phyloP scores from a whole-genome alignment of 2,113 vertebrate species.

The Atherinomorus stipes region DNA sequence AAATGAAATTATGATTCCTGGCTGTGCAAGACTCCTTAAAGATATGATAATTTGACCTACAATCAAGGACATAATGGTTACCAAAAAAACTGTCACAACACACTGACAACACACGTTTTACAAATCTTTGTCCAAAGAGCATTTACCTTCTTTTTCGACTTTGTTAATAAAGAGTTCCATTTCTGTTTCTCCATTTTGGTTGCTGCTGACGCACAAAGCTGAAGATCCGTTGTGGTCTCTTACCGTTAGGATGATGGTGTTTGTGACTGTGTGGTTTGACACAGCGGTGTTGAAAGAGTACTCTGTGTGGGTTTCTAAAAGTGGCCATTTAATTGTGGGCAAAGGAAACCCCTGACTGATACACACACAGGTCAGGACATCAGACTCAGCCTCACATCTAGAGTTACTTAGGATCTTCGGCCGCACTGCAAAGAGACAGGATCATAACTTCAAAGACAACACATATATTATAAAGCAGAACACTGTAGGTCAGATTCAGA shows the following conservation, averaged over 20 bases:
- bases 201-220: conserved; percentile 47
- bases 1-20: conserved; percentile 58
- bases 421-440: background rate
- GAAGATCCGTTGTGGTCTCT: background rate
- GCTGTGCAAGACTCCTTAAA: background rate
- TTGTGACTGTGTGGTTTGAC: conserved; percentile 35
- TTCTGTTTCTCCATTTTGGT: conserved; percentile 5
- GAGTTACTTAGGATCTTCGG: conserved; percentile 26
- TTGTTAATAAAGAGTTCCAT: background rate
- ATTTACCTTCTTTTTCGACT: background rate
- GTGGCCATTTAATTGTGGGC: conserved; percentile 52
- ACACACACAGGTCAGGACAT: conserved; percentile 61
- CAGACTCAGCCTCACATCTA: conserved; percentile 23
- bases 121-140: background rate
- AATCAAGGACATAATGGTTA: background rate
- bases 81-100: background rate
- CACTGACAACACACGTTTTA: background rate
- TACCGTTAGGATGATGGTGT: background rate
- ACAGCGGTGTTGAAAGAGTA: conserved; percentile 32
- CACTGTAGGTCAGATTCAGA: background rate
- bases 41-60: background rate
- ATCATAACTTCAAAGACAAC: background rate
- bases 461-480: background rate
- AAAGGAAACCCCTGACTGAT: conserved; percentile 48
- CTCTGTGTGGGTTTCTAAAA: conserved; percentile 8